These are phyloP conservation scores for Aricia agestis DNA, from an alignment of 1,140 invertebrate genomes.

Conservation along the genomic window DNA sequence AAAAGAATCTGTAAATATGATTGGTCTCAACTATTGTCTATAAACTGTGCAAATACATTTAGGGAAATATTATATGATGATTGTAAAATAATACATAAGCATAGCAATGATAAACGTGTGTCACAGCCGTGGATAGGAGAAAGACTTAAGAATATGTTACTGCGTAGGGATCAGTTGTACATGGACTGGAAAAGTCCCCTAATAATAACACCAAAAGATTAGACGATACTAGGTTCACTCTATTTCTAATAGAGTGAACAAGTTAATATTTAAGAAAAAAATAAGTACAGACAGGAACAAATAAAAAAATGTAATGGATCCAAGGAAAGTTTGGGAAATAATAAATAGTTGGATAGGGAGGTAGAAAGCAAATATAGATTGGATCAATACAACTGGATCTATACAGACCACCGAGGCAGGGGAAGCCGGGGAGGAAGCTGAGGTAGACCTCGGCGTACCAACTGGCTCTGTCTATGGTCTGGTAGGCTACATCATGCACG, in stretches of 20 bases:
- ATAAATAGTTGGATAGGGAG: slow-evolving; percentile 29
- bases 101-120: background rate
- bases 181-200: slow-evolving; percentile 12
- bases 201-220: slow-evolving; percentile 18
- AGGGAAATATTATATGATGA: background rate
- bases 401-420: slow-evolving; percentile 15
- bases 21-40: slow-evolving; percentile 9
- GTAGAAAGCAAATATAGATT: slow-evolving; percentile 20
- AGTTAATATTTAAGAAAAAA: slow-evolving; percentile 20
- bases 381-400: too few relatives aligned
- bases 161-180: slow-evolving; percentile 13
- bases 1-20: background rate
- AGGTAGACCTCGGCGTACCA: background rate
- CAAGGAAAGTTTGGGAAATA: slow-evolving; percentile 27
- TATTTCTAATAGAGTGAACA: slow-evolving; percentile 22
- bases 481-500: background rate
- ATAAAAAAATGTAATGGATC: slow-evolving; percentile 18
- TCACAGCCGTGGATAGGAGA: background rate
- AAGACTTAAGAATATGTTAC: background rate
- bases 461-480: background rate
- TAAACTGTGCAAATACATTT: background rate
- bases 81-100: background rate
- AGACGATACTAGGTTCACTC: slow-evolving; percentile 16
- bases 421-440: background rate
- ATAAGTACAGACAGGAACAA: slow-evolving; percentile 15